phyloP scores from a whole-genome alignment of 2,888 invertebrate species.

The Troilus luridus region DNA sequence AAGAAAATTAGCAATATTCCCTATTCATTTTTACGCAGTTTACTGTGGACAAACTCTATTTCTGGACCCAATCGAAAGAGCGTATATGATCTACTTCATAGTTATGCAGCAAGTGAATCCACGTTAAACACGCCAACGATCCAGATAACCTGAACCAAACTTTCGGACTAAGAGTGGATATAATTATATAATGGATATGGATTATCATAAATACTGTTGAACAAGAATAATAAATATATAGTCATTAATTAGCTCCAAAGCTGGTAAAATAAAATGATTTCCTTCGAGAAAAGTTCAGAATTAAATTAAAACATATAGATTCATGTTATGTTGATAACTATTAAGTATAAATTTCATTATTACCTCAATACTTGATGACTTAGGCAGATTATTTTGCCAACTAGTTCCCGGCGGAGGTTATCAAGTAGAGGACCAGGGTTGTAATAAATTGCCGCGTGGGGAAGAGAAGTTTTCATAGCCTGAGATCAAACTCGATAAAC shows the following conservation, averaged over 20 bases:
- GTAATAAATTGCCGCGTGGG: neutral
- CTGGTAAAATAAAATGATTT: too few relatives aligned
- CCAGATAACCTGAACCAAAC: neutral
- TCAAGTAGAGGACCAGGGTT: neutral
- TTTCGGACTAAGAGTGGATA: neutral
- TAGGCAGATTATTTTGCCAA: neutral
- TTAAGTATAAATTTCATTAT: neutral
- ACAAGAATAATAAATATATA: too few relatives aligned
- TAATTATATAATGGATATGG: too few relatives aligned
- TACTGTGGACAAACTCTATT: too few relatives aligned
- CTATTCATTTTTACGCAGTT: too few relatives aligned
- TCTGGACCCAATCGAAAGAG: too few relatives aligned
- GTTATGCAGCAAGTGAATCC: neutral
- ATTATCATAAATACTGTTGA: too few relatives aligned
- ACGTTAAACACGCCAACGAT: neutral
- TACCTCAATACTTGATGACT: neutral
- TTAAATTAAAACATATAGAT: neutral
- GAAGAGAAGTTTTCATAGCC: neutral
- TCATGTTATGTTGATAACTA: neutral
- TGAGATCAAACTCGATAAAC: neutral
- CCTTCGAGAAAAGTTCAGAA: neutral
- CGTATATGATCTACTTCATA: neutral
- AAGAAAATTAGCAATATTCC: too few relatives aligned
- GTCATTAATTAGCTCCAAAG: too few relatives aligned
- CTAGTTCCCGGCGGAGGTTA: neutral